Evolutionary conservation across 92 coral and sea anemone genomes (phyloP).

Genomic region (Porites lobata): DNA sequence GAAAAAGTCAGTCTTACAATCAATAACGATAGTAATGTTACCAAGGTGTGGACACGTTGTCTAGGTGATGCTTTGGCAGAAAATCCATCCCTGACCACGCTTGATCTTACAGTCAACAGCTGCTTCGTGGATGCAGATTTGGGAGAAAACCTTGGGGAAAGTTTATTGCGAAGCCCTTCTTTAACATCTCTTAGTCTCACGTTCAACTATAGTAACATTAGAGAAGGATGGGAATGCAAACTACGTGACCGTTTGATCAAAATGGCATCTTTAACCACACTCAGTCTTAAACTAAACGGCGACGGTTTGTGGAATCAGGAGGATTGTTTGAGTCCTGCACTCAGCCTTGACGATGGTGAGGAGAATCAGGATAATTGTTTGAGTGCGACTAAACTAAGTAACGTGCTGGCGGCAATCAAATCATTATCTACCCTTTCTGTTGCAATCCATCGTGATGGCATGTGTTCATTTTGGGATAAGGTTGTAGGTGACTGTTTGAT

Average conservation of each 20-base stretch:
- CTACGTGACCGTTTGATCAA: not conserved
- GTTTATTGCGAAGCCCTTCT: not conserved
- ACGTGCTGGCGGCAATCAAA: not conserved
- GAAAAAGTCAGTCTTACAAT: not conserved
- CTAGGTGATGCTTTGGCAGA: not conserved
- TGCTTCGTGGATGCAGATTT: not conserved
- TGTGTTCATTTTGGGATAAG: no score
- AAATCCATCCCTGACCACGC: not conserved
- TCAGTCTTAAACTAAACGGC: not conserved
- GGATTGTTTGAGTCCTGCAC: no score
- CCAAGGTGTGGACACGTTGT: not conserved
- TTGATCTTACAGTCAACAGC: not conserved
- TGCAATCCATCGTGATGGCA: not conserved
- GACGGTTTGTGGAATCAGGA: no score
- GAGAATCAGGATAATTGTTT: not conserved
- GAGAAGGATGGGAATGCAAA: not conserved
- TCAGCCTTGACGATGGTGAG: not conserved
- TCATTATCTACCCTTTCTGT: not conserved
- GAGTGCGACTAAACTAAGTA: not conserved
- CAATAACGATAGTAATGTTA: not conserved
- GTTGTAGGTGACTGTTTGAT: not conserved
- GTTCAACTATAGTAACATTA: not conserved
- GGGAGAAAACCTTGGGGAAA: not conserved
- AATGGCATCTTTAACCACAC: not conserved
- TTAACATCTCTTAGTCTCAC: constrained; percentile 4